Conservation (phyloP, 2,113 vertebrate species). For the Acinonyx jubatus region DNA sequence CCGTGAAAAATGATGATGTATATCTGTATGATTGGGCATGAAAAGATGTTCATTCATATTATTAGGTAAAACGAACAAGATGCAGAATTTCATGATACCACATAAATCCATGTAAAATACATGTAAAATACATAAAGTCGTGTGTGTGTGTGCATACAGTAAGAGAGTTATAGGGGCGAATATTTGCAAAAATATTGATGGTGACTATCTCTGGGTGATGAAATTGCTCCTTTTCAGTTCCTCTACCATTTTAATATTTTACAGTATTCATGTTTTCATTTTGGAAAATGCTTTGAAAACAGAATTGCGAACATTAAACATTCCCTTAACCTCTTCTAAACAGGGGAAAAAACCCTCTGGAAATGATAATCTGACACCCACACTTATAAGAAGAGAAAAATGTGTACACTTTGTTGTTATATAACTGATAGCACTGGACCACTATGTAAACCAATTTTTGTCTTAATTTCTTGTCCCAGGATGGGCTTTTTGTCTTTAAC, state of each 20-base stretch:
- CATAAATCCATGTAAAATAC: too few relatives aligned
- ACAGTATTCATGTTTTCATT: not conserved
- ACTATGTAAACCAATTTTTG: slow-evolving; percentile 50
- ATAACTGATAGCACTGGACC: not conserved
- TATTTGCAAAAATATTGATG: not conserved
- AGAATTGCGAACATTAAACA: not conserved
- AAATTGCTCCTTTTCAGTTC: not conserved
- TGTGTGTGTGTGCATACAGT: not conserved
- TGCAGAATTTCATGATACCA: not conserved
- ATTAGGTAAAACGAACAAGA: not conserved
- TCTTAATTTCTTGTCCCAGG: slow-evolving; percentile 67
- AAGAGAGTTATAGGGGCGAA: not conserved
- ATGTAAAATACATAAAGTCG: not conserved
- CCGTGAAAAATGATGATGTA: fast-evolving
- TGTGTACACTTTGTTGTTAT: not conserved
- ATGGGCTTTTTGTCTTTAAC: slow-evolving; percentile 58
- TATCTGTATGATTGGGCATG: not conserved
- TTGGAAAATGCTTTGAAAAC: not conserved
- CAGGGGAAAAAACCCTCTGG: not conserved
- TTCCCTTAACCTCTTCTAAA: not conserved
- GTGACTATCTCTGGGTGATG: not conserved
- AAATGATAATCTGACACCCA: slow-evolving; percentile 48
- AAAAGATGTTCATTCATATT: not conserved
- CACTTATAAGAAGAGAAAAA: slow-evolving; percentile 56
- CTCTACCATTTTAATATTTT: not conserved